These are phyloP conservation scores for Gambelia wislizenii DNA, from an alignment of 2,797 vertebrate species.

Conservation along the genomic window DNA sequence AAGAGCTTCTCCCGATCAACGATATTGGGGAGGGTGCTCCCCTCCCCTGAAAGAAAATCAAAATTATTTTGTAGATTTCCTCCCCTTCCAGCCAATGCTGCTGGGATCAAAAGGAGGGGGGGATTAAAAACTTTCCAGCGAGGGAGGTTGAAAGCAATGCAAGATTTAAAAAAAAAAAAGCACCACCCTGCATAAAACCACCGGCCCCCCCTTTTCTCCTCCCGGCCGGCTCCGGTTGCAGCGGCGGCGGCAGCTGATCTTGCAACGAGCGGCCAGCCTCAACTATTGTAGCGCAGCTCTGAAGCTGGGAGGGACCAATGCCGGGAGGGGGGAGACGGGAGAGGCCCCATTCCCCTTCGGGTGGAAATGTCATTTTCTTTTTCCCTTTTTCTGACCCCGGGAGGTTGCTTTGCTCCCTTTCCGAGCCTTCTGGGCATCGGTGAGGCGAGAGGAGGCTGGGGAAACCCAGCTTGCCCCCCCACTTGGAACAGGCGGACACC, in stretches of 20 bases:
- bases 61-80: neutral
- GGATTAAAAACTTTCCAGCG: neutral
- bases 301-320: constrained; percentile 39
- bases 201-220: too few species aligned
- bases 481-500: too few species aligned
- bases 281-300: constrained; percentile 51
- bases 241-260: constrained; percentile 40
- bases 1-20: neutral
- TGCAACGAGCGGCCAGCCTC: constrained; percentile 12
- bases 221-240: neutral
- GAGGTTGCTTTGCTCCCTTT: too few species aligned
- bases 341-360: neutral
- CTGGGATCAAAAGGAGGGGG: neutral
- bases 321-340: neutral
- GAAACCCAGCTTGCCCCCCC: neutral
- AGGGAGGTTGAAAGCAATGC: neutral
- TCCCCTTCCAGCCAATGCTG: neutral
- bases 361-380: neutral
- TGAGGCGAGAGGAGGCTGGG: neutral
- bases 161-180: neutral
- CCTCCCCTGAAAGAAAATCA: too few species aligned
- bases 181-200: neutral
- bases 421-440: neutral
- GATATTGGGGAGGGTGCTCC: neutral
- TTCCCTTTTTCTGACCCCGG: neutral